Evolutionary conservation across 2,888 invertebrate species (phyloP), one percentile per base, ranked within the genome.

Genomic region (Melinaea marsaeus): DNA sequence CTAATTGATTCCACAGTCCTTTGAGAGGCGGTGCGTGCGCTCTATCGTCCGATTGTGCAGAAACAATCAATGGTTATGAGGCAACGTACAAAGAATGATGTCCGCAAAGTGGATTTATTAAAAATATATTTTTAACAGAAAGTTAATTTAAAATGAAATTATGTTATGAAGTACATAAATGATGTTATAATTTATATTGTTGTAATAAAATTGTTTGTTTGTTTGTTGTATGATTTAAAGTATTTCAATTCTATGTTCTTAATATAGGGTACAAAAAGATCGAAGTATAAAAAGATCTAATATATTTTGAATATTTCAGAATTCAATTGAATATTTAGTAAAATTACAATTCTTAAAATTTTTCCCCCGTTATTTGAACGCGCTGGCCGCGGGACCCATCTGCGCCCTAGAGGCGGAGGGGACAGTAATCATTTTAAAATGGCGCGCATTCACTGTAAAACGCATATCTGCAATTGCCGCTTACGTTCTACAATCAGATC

Each of bases 401-500:
- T 65, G 61, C 68, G 58, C 65, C 67, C 64, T 35, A 58, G 65
- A 65, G 68, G 60, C 66, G 33, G 72, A 76, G 77, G 77, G 77
- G 71, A 69, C 72, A 72, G 74, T 84, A 81, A 86, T 87, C 77
- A 86, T 88, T 86, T 84, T 81, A 86, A 87, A 86, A 82, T 77
- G 75, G 78, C 78, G 85, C 71, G 80, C 85, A 83, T 79, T 80
- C 84, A 79, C 75, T 83, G 84, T 81, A 84, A 85, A 86, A 87
- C 83, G 83, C 85, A 83, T 86, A 83, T 85, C 82, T 73, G 74
- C 81, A 83, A 86, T 87, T 83, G 85, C 86, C 84, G 85, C 79
- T 88, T 85, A 84, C 84, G 81, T 80, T 77, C 78, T 79, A 85
- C 86, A 85, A 88, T 86, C 86, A 84, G 84, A 84, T 85, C 77